Conservation (phyloP, 1,140 invertebrate genomes). For the Mizuhopecten yessoensis region DNA sequence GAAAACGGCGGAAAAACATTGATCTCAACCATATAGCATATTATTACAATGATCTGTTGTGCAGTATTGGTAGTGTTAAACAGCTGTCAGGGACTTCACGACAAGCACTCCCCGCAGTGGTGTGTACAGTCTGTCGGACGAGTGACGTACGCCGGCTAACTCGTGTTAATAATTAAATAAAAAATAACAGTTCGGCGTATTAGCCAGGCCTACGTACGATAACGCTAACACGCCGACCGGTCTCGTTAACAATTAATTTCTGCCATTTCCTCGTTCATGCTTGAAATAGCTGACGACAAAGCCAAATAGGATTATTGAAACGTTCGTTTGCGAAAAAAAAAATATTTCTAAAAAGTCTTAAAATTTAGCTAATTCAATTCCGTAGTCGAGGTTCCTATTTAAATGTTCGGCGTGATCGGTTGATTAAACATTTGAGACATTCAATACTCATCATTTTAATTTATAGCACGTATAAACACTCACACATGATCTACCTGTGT, state of each 20-base stretch:
- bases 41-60: not conserved
- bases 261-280: not conserved
- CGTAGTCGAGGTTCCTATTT: not conserved
- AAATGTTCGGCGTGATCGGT: not conserved
- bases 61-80: not conserved
- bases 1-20: not conserved
- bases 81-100: not conserved
- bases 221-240: not conserved
- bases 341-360: not conserved
- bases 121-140: not conserved
- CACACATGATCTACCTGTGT: not conserved
- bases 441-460: slow-evolving; percentile 28
- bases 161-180: slow-evolving; percentile 36
- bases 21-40: not conserved
- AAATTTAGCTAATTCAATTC: not conserved
- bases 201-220: not conserved
- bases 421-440: slow-evolving; percentile 25
- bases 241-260: not conserved
- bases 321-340: not conserved
- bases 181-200: not conserved
- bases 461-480: slow-evolving; percentile 1
- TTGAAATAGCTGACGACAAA: slow-evolving; percentile 3
- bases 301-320: not conserved
- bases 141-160: slow-evolving; percentile 6
- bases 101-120: not conserved